Conservation (phyloP, 2,797 vertebrate species). For the Huso huso region DNA sequence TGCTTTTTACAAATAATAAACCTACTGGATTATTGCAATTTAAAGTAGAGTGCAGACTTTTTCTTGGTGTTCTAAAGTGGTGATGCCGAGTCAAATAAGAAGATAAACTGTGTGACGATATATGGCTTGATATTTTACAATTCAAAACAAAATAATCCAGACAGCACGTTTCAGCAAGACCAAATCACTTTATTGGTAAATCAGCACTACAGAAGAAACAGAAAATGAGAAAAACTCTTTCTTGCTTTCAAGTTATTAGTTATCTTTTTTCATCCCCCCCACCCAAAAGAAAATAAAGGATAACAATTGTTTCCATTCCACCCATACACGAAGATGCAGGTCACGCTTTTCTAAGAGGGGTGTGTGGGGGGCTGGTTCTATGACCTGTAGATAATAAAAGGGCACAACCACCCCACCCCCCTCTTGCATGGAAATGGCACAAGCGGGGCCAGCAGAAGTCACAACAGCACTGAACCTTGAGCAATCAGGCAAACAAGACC, state of each 20-base stretch:
- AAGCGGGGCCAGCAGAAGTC: conserved; percentile 55
- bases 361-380: conserved; percentile 4
- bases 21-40: no score
- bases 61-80: no score
- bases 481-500: conserved; percentile 27
- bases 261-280: not conserved
- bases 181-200: conserved; percentile 51
- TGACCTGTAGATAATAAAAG: not conserved
- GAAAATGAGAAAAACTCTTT: conserved; percentile 19
- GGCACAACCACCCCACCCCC: not conserved
- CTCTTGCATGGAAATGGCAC: conserved; percentile 43
- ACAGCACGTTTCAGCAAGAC: conserved; percentile 24
- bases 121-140: no score
- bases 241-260: conserved; percentile 16
- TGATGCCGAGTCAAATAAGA: no score
- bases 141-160: not conserved
- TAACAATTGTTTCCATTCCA: conserved; percentile 28
- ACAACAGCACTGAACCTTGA: conserved; percentile 57
- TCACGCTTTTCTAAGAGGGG: not conserved
- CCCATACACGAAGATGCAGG: conserved; percentile 30
- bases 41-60: no score
- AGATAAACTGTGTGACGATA: no score
- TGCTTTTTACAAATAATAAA: no score
- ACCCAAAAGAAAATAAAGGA: conserved; percentile 27
- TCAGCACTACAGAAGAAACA: conserved; percentile 38